phyloP scores from a whole-genome alignment of 2,113 vertebrate species.

The Eclectus roratus region DNA sequence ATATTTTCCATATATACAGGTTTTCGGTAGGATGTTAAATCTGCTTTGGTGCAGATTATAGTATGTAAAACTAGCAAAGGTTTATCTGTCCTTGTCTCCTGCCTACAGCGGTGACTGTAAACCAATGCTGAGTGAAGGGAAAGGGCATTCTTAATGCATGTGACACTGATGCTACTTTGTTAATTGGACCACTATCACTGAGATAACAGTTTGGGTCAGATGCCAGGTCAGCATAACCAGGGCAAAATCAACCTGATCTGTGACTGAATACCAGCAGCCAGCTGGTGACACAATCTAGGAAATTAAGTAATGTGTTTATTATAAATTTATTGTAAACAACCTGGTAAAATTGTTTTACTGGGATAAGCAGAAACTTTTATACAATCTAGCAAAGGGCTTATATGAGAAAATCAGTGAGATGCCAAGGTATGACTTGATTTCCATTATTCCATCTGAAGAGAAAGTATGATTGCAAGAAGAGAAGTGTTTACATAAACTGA shows the following conservation, averaged over 20 bases:
- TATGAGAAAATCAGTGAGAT: neutral
- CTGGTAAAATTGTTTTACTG: neutral
- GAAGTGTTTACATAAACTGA: constrained; percentile 60
- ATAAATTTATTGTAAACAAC: neutral
- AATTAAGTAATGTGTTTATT: neutral
- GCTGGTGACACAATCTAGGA: neutral
- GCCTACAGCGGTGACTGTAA: neutral
- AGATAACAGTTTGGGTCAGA: constrained; percentile 24
- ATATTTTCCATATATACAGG: fast-evolving
- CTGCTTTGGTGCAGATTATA: neutral
- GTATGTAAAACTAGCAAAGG: neutral
- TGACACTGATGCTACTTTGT: neutral
- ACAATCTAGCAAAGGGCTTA: neutral
- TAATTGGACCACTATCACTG: neutral
- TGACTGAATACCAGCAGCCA: neutral
- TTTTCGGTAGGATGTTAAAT: neutral
- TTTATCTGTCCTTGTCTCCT: neutral
- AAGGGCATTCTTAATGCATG: neutral
- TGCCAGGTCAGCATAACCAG: constrained; percentile 64
- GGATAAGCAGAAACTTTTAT: neutral
- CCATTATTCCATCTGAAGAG: neutral
- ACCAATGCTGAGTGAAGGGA: neutral
- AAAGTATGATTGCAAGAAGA: constrained; percentile 25
- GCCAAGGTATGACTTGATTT: neutral
- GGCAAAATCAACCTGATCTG: constrained; percentile 17